Evolutionary conservation across 2,888 invertebrate species (phyloP).

Genomic region (Cephus pulcher): DNA sequence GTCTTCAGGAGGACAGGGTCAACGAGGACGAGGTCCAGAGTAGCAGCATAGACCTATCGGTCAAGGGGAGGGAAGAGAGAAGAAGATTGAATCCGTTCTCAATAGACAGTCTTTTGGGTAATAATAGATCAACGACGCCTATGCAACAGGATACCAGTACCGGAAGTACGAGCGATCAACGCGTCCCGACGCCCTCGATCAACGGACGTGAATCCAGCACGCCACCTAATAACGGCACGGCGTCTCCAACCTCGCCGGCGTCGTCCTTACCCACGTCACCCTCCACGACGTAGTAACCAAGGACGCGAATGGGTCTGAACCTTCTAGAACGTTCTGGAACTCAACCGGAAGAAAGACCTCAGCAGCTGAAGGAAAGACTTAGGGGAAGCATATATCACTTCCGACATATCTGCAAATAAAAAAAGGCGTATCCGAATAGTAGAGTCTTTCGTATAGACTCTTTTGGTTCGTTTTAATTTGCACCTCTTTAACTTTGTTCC

Average conservation of each 20-base stretch:
- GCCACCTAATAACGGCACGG: conserved; percentile 34
- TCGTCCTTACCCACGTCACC: conserved; percentile 56
- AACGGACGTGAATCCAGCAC: conserved; percentile 57
- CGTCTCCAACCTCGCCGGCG: conserved; percentile 52
- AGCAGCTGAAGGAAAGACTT: neutral
- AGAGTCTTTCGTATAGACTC: neutral
- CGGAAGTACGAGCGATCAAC: conserved; percentile 39
- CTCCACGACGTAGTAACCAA: conserved; percentile 54
- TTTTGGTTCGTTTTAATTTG: neutral
- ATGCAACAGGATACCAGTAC: conserved; percentile 17
- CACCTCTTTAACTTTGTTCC: neutral
- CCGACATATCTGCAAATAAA: conserved; percentile 52
- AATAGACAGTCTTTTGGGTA: conserved; percentile 83
- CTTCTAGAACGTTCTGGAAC: neutral
- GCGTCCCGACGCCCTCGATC: conserved; percentile 53
- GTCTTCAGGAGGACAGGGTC: conserved; percentile 25
- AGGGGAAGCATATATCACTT: conserved; percentile 49
- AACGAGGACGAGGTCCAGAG: conserved; percentile 62
- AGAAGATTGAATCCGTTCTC: conserved; percentile 86
- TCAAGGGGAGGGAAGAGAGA: conserved; percentile 72
- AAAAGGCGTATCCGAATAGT: neutral
- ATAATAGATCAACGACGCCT: conserved; percentile 49
- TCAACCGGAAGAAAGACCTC: neutral
- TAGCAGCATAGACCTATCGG: conserved; percentile 63
- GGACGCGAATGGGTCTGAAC: neutral